These are phyloP conservation scores for Speoplatyrhinus poulsoni DNA, from an alignment of 2,113 vertebrate genomes.

Conservation along the genomic window DNA sequence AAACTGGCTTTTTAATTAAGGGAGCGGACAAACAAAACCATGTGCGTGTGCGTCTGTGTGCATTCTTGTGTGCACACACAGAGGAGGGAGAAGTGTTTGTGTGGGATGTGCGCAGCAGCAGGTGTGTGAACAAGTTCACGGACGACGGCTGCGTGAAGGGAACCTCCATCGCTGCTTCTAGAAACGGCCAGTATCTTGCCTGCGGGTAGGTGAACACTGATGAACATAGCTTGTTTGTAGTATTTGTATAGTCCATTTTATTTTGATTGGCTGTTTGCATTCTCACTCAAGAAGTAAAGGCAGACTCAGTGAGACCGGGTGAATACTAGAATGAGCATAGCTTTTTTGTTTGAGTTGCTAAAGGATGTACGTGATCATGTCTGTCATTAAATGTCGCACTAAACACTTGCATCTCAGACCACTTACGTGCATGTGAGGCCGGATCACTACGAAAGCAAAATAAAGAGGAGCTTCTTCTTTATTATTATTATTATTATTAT, in stretches of 20 bases:
- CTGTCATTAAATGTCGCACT: too few species aligned
- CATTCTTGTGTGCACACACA: conserved; percentile 48
- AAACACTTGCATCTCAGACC: too few species aligned
- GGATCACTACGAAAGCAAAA: too few species aligned
- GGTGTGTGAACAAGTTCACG: conserved; percentile 84
- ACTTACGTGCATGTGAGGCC: too few species aligned
- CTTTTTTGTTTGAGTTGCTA: too few species aligned
- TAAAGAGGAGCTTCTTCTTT: too few species aligned
- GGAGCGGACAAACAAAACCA: neutral
- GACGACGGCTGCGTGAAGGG: conserved; percentile 89
- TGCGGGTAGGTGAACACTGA: conserved; percentile 84
- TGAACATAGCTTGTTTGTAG: neutral
- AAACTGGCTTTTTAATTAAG: neutral
- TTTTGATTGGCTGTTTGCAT: too few species aligned
- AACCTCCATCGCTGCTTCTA: conserved; percentile 85
- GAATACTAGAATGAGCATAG: too few species aligned
- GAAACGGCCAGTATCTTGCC: conserved; percentile 86
- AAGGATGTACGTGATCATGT: too few species aligned
- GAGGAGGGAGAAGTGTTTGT: conserved; percentile 90
- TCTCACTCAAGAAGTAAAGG: too few species aligned
- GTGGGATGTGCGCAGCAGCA: conserved; percentile 89
- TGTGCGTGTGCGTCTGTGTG: conserved; percentile 6
- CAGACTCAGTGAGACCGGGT: too few species aligned
- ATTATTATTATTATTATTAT: neutral
- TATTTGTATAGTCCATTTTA: too few species aligned